Evolutionary conservation across 2,888 invertebrate genomes (phyloP), one percentile per base, ranked within the genome.

Genomic region (Trypoxylon attenuatum): DNA sequence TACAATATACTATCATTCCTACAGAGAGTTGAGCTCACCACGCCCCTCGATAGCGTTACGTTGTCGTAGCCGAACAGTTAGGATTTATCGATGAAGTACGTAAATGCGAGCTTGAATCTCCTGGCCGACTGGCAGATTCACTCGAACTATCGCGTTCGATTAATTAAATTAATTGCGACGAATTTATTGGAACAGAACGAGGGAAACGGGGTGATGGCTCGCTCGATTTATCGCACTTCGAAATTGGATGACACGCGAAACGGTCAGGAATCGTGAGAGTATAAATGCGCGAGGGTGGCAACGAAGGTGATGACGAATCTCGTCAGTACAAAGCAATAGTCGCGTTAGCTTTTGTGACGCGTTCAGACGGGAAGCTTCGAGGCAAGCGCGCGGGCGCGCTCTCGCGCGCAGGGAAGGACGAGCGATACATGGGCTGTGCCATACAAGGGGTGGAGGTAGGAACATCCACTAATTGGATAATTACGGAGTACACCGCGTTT

Each of bases 381-480:
- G 41, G 38, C 47, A 23, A 18, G 49, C 33, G 25, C 16, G 45
- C 52, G 16, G 41, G 41, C 39, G 33, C 13, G 22, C 46, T 49
- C 5, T 46, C 21, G 45, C 61, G 66, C 51, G 56, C 52, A 60
- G 41, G 22, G 46, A 49, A 43, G 38, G 22, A 27, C n/a, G n/a
- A n/a, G n/a, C n/a, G n/a, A n/a, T n/a, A n/a, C n/a, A n/a, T n/a
- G n/a, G n/a, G n/a, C n/a, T n/a, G n/a, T n/a, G n/a, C n/a, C n/a
- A n/a, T n/a, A n/a, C n/a, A n/a, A n/a, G n/a, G 23, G 61, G 54
- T 47, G 55, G 59, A 49, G 54, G 46, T 47, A 64, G 71, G 78
- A 68, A 80, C 82, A 84, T 83, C 81, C 78, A 76, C 85, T 86
- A 86, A 86, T 86, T 87, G 87, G 86, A 86, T 86, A 87, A 87